Conservation (phyloP, 2,797 vertebrate genomes). For the Florisuga fusca region DNA sequence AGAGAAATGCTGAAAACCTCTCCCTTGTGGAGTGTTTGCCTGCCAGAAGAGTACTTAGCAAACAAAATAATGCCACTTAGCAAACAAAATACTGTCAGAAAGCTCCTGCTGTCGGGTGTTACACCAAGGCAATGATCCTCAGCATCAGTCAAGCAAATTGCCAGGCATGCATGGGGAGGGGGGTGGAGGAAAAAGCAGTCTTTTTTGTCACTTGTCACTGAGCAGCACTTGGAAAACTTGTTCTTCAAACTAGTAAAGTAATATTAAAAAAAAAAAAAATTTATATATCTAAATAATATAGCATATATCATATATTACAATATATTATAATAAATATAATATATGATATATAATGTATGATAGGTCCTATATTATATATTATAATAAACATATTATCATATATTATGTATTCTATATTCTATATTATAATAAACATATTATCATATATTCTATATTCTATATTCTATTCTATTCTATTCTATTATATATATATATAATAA, state of each 20-base stretch:
- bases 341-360: too few relatives aligned
- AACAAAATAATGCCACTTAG: not conserved
- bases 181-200: fast-evolving
- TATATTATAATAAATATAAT: too few relatives aligned
- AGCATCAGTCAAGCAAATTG: not conserved
- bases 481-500: too few relatives aligned
- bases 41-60: not conserved
- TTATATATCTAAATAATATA: too few relatives aligned
- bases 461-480: too few relatives aligned
- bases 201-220: not conserved
- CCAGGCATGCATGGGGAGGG: fast-evolving
- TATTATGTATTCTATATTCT: too few relatives aligned
- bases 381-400: too few relatives aligned
- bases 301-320: too few relatives aligned
- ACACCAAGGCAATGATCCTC: not conserved
- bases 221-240: not conserved
- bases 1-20: not conserved
- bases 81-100: not conserved
- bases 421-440: too few relatives aligned
- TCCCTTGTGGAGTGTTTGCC: not conserved
- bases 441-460: too few relatives aligned
- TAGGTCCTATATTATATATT: too few relatives aligned
- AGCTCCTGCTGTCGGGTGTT: not conserved
- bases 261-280: too few relatives aligned
- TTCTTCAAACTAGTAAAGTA: not conserved